Evolutionary conservation across 1,140 invertebrate species (phyloP).

Genomic region (Phthorimaea operculella): DNA sequence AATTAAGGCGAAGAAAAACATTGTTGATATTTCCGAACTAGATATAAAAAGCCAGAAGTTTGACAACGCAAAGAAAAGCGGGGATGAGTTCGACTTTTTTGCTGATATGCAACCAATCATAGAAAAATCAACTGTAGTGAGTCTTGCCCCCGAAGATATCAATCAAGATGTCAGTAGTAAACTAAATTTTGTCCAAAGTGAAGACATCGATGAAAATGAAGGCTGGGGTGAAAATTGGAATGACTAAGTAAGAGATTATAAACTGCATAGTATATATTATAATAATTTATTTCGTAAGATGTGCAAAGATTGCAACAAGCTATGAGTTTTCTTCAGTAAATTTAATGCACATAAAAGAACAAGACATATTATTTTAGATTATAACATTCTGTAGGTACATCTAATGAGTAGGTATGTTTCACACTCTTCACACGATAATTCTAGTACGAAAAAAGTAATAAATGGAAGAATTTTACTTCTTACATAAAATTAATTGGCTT

Average conservation of each 20-base stretch:
- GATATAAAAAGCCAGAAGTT: slow-evolving; percentile 79
- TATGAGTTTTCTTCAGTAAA: slow-evolving; percentile 1
- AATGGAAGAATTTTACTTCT: too few species aligned
- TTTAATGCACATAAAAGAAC: not conserved
- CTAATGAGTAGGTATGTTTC: too few species aligned
- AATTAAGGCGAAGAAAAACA: slow-evolving; percentile 61
- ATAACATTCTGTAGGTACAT: too few species aligned
- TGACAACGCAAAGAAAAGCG: slow-evolving; percentile 42
- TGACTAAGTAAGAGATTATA: slow-evolving; percentile 26
- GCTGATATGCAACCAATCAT: slow-evolving; percentile 87
- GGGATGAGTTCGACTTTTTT: slow-evolving; percentile 79
- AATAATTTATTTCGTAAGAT: not conserved
- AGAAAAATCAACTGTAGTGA: slow-evolving; percentile 69
- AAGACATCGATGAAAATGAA: slow-evolving; percentile 44
- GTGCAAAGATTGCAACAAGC: not conserved
- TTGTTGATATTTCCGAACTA: slow-evolving; percentile 74
- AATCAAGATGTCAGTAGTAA: slow-evolving; percentile 45
- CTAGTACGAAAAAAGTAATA: too few species aligned
- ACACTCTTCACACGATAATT: too few species aligned
- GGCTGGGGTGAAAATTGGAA: slow-evolving; percentile 62
- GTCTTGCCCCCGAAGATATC: slow-evolving; percentile 39
- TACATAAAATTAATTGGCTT: too few species aligned
- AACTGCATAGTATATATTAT: not conserved
- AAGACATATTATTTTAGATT: too few species aligned
- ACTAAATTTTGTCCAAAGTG: slow-evolving; percentile 55